These are phyloP conservation scores for Argyresthia albistria DNA, from an alignment of 2,888 invertebrate genomes.

Conservation along the genomic window DNA sequence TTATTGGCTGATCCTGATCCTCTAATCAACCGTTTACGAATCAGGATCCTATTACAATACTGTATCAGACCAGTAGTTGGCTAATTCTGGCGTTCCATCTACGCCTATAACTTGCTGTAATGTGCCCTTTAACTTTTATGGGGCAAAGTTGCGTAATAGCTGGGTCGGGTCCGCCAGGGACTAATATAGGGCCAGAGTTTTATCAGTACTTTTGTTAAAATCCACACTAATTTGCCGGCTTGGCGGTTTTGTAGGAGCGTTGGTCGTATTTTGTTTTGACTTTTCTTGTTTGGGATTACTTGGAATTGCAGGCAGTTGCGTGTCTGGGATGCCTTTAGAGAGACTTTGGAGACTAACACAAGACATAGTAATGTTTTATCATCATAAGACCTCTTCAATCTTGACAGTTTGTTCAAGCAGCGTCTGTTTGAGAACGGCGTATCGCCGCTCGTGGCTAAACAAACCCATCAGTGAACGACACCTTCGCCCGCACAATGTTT, in stretches of 20 bases:
- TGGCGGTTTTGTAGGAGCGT: constrained; percentile 6
- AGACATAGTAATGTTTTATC: too few relatives aligned
- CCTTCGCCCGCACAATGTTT: too few relatives aligned
- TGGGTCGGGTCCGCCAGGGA: constrained; percentile 32
- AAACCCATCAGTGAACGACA: too few relatives aligned
- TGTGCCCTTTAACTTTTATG: constrained; percentile 70
- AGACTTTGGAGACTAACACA: too few relatives aligned
- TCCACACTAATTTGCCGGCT: constrained; percentile 43
- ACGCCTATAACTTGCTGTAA: constrained; percentile 64
- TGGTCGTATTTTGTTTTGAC: neutral
- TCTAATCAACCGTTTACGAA: too few relatives aligned
- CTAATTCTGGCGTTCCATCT: constrained; percentile 8
- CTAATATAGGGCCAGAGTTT: constrained; percentile 56
- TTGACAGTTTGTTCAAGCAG: too few relatives aligned
- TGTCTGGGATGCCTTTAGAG: constrained; percentile 2
- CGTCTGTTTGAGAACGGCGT: too few relatives aligned
- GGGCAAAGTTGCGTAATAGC: constrained; percentile 56
- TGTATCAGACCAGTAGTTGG: constrained; percentile 1
- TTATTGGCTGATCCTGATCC: too few relatives aligned
- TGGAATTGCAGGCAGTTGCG: constrained; percentile 7
- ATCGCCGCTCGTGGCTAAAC: too few relatives aligned
- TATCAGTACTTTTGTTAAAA: constrained; percentile 51
- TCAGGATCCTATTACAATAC: too few relatives aligned
- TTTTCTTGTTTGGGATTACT: neutral
- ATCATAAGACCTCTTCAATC: too few relatives aligned